A percentile compares a stretch with the other conserved stretches of the same genome.
Evolutionary conservation across 2,797 vertebrate species (phyloP).

Genomic region (Telmatherina bonti): DNA sequence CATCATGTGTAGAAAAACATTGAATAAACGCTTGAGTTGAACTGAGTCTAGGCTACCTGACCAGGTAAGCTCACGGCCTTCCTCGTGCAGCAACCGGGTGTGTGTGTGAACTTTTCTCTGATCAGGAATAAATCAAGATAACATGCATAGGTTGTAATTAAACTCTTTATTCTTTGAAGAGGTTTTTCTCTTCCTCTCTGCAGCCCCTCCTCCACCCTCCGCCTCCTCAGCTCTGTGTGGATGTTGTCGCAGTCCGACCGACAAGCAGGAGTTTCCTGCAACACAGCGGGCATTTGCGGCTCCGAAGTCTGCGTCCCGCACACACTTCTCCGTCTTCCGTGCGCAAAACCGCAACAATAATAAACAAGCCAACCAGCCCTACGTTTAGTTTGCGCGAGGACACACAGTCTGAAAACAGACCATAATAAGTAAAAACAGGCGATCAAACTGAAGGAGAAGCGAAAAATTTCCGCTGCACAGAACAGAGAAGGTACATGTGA

Average conservation of each 20-base stretch:
- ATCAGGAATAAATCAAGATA: background rate
- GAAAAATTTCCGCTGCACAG: background rate
- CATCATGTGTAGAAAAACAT: too few relatives aligned
- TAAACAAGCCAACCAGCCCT: slow-evolving; percentile 9
- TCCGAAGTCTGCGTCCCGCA: slow-evolving; percentile 4
- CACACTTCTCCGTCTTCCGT: slow-evolving; percentile 26
- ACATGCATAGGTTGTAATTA: background rate
- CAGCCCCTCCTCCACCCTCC: slow-evolving; percentile 9
- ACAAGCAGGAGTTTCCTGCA: slow-evolving; percentile 23
- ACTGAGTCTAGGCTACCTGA: too few relatives aligned
- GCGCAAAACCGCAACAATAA: slow-evolving; percentile 30
- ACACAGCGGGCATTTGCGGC: slow-evolving; percentile 14
- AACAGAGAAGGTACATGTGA: too few relatives aligned
- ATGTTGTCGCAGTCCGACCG: slow-evolving; percentile 24
- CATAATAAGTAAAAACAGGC: background rate
- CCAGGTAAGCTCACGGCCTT: too few relatives aligned
- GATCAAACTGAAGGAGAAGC: slow-evolving; percentile 43
- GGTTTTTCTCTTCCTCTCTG: background rate
- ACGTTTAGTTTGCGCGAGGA: slow-evolving; percentile 30
- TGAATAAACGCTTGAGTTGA: too few relatives aligned
- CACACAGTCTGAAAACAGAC: slow-evolving; percentile 27
- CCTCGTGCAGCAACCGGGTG: too few relatives aligned
- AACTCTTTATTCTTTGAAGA: too few relatives aligned
- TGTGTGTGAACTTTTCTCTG: too few relatives aligned
- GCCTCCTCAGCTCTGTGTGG: slow-evolving; percentile 32